Conservation (phyloP, 2,113 vertebrate genomes). For the Paraplagusia blochii region DNA sequence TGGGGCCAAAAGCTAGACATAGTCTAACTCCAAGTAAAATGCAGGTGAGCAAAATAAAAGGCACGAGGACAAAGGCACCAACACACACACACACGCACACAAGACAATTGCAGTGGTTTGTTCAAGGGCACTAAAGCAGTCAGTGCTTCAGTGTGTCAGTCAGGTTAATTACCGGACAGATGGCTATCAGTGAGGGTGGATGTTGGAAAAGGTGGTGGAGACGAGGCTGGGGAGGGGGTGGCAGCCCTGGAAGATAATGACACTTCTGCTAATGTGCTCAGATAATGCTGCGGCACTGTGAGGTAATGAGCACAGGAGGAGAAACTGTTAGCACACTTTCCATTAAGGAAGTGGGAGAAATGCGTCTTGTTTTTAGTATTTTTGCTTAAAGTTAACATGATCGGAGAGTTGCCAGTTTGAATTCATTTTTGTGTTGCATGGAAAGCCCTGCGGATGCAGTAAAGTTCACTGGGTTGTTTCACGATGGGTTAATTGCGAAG, state of each 20-base stretch:
- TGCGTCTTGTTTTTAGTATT: too few species aligned
- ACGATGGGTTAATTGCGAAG: too few species aligned
- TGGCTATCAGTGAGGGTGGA: slow-evolving; percentile 67
- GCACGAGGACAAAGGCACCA: slow-evolving; percentile 25
- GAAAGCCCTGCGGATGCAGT: too few species aligned
- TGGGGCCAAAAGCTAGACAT: slow-evolving; percentile 2
- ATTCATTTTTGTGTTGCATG: too few species aligned
- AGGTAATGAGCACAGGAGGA: slow-evolving; percentile 5
- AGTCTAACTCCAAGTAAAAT: slow-evolving; percentile 1
- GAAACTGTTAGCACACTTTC: too few species aligned
- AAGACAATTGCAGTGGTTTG: slow-evolving; percentile 4
- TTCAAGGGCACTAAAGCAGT: slow-evolving; percentile 26
- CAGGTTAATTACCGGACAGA: slow-evolving; percentile 86
- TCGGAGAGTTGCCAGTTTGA: too few species aligned
- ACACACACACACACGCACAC: slow-evolving; percentile 4
- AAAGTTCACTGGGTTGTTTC: too few species aligned
- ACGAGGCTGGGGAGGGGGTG: slow-evolving; percentile 25
- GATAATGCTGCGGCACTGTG: slow-evolving; percentile 15
- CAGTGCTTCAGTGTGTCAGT: slow-evolving; percentile 66
- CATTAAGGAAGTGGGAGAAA: too few species aligned
- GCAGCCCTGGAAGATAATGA: slow-evolving; percentile 60
- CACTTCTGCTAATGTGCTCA: slow-evolving; percentile 45
- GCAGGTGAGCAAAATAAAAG: slow-evolving; percentile 16
- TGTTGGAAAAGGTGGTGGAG: slow-evolving; percentile 21
- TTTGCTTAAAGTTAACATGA: too few species aligned